phyloP scores from a whole-genome alignment of 2,888 invertebrate species.

The Eupithecia pulchellata region DNA sequence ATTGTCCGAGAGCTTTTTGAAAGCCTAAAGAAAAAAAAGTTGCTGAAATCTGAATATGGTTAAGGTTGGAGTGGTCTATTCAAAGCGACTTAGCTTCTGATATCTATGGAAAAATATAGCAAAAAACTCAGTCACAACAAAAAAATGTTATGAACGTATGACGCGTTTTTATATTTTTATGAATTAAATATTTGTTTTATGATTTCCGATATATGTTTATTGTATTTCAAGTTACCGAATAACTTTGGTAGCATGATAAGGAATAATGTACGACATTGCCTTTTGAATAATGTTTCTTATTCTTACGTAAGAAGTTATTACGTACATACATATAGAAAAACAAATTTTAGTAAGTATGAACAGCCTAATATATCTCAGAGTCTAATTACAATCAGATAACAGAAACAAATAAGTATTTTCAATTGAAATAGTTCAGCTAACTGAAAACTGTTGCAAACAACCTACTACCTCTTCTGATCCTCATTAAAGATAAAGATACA shows the following conservation, averaged over 20 bases:
- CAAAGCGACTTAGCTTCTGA: neutral
- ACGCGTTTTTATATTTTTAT: constrained; percentile 29
- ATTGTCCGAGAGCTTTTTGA: too few species aligned
- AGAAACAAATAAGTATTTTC: too few species aligned
- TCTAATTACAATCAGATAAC: too few species aligned
- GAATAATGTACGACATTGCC: neutral
- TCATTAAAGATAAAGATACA: too few species aligned
- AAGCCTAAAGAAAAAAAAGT: too few species aligned
- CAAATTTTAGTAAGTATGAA: neutral
- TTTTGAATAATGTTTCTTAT: neutral
- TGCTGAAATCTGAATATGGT: too few species aligned
- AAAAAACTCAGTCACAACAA: constrained; percentile 1
- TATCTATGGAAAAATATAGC: neutral
- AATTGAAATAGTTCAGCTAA: too few species aligned
- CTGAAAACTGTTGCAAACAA: too few species aligned
- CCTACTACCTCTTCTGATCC: too few species aligned
- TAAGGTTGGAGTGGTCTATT: too few species aligned
- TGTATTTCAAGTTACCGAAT: constrained; percentile 18
- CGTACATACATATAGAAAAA: neutral
- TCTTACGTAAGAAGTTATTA: neutral
- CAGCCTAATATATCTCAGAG: too few species aligned
- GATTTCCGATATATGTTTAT: constrained; percentile 25
- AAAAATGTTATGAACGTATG: constrained; percentile 26
- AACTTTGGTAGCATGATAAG: constrained; percentile 18
- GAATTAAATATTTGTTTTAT: constrained; percentile 39